Conservation (phyloP, 2,888 invertebrate genomes). For the Stenolophus ochropezus region DNA sequence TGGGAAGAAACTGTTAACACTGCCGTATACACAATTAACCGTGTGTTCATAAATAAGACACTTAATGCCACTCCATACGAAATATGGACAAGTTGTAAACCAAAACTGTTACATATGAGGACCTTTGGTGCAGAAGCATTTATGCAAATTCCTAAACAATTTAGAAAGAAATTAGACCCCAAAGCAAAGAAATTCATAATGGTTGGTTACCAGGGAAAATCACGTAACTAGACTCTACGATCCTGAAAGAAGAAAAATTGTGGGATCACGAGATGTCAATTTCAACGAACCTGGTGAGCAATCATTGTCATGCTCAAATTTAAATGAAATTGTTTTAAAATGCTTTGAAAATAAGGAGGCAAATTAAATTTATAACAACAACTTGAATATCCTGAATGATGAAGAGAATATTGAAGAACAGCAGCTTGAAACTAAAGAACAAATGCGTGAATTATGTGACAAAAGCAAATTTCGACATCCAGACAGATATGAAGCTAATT, state of each 20-base stretch:
- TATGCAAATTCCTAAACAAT: slow-evolving; percentile 52
- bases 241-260: background rate
- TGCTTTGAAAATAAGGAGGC: too few species aligned
- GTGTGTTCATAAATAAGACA: background rate
- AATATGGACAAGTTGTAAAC: background rate
- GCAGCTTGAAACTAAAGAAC: background rate
- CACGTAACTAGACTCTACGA: slow-evolving; percentile 52
- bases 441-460: background rate
- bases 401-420: background rate
- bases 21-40: background rate
- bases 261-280: background rate
- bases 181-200: slow-evolving; percentile 49
- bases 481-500: background rate
- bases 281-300: background rate
- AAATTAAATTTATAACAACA: background rate
- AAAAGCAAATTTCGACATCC: background rate
- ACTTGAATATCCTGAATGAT: background rate
- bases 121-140: slow-evolving; percentile 47
- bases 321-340: too few species aligned
- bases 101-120: slow-evolving; percentile 40
- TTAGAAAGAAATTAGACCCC: slow-evolving; percentile 50
- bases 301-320: too few species aligned
- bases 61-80: background rate
- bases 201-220: slow-evolving; percentile 41
- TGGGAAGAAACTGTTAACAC: background rate